Evolutionary conservation across 2,888 invertebrate genomes (phyloP), one percentile per base, ranked within the genome.

Genomic region (Drosophila aldrichi): DNA sequence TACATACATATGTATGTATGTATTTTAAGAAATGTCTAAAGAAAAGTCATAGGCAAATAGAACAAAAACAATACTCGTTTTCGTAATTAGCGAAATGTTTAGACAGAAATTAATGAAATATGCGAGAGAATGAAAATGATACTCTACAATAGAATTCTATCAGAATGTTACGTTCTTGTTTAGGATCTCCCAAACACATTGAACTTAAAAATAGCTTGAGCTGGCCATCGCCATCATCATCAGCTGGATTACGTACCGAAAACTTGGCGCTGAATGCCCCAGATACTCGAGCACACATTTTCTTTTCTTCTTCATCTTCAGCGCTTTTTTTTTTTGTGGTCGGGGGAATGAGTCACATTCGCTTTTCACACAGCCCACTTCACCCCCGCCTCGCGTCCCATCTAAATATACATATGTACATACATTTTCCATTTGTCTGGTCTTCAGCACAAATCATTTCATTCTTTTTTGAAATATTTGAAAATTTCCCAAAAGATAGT

Each of bases 221-320:
- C 38, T 59, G 29, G 32, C 36, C 22, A 67, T 36, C 59, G 52
- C 36, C 44, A 55, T 36, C 16, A 36, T 48, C 38, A 54, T 34
- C 38, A 44, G 66, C 79, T 77, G 77, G 77, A 77, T 77, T 79
- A 75, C 76, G 77, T 79, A 70, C 80, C 70, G 69, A 51, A 55
- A 66, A 64, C 63, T 52, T 25, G 34, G 25, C 57, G 60, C 48
- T 48, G 44, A 70, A 56, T 75, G 77, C 63, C 80, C 71, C 71
- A 77, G 80, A 77, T 77, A 77, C 74, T 68, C 46, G 58, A 46
- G 51, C 75, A 79, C 46, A 74, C 48, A 58, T 61, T 66, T 63
- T 63, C 36, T 59, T 34, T 29, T 10, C 29, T n/a, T 16, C n/a
- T 46, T 46, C 25, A n/a, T 25, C 25, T 40, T 32, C 18, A 54